Evolutionary conservation across 2,888 invertebrate species (phyloP).

Genomic region (Heteromurus nitidus): DNA sequence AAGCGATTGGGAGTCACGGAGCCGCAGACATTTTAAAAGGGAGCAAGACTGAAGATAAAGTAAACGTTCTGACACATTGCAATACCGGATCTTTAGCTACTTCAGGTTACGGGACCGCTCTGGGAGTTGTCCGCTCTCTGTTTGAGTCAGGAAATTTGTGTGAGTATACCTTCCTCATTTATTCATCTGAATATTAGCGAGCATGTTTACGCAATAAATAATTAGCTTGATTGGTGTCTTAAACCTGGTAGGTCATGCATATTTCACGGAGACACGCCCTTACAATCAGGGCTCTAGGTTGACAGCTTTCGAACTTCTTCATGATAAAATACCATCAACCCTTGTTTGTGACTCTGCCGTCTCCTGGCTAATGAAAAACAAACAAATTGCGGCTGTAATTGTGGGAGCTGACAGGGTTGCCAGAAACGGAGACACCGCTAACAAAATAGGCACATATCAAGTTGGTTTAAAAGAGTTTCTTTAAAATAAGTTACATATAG

Average conservation of each 20-base stretch:
- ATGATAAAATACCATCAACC: conserved; percentile 93
- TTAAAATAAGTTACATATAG: too few species aligned
- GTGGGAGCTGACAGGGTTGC: conserved; percentile 98
- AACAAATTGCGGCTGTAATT: conserved; percentile 92
- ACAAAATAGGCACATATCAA: conserved; percentile 98
- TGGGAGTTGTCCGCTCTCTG: conserved; percentile 94
- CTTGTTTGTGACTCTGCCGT: conserved; percentile 97
- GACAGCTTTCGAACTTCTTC: conserved; percentile 95
- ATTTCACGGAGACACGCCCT: conserved; percentile 97
- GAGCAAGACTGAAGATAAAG: conserved; percentile 75
- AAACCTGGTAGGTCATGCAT: conserved; percentile 84
- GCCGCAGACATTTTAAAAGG: conserved; percentile 84
- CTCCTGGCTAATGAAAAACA: conserved; percentile 89
- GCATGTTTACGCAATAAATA: too few species aligned
- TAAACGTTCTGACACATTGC: conserved; percentile 94
- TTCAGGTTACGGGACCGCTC: conserved; percentile 97
- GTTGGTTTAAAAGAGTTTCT: conserved; percentile 74
- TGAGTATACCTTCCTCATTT: too few species aligned
- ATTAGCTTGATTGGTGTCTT: neutral
- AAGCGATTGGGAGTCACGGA: conserved; percentile 89
- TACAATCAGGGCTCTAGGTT: conserved; percentile 97
- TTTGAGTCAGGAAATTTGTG: conserved; percentile 83
- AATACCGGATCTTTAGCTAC: conserved; percentile 99
- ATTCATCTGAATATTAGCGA: too few species aligned
- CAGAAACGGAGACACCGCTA: conserved; percentile 98